Evolutionary conservation across 2,888 invertebrate genomes (phyloP).

Genomic region (Drosophila ustulata): DNA sequence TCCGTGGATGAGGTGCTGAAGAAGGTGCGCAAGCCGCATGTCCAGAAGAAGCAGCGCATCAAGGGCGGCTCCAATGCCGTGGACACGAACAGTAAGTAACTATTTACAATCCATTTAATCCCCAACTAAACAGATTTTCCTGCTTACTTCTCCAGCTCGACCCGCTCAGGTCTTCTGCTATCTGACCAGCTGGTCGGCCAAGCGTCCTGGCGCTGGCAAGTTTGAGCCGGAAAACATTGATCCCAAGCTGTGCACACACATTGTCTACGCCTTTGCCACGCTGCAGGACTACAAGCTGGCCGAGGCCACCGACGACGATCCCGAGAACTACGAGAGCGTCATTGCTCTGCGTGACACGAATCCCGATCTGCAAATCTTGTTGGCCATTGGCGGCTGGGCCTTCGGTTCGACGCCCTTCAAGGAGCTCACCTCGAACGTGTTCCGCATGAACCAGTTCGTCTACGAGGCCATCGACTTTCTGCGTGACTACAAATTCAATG

Average conservation of each 20-base stretch:
- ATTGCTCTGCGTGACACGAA: constrained; percentile 94
- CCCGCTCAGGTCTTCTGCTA: constrained; percentile 97
- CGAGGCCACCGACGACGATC: constrained; percentile 92
- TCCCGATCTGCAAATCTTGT: constrained; percentile 93
- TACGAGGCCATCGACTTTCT: constrained; percentile 97
- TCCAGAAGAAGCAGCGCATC: constrained; percentile 86
- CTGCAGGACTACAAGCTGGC: constrained; percentile 93
- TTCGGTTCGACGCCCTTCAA: constrained; percentile 98
- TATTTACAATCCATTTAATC: not conserved
- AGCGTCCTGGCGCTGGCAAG: constrained; percentile 94
- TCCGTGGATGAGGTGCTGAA: constrained; percentile 90
- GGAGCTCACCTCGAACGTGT: constrained; percentile 95
- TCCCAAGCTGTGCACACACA: constrained; percentile 95
- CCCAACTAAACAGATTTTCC: not conserved
- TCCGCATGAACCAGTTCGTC: constrained; percentile 97
- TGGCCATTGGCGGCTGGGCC: constrained; percentile 98
- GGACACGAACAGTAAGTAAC: constrained; percentile 88
- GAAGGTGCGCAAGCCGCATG: constrained; percentile 88
- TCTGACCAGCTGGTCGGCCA: constrained; percentile 98
- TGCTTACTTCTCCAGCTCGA: constrained; percentile 87
- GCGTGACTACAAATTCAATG: constrained; percentile 95
- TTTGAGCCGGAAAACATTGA: constrained; percentile 96
- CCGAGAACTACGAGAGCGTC: constrained; percentile 94
- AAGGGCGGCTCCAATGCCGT: constrained; percentile 85
- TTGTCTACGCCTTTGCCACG: constrained; percentile 97